Percentiles rank a stretch among this genome's conserved stretches.
Conservation (phyloP, 2,113 vertebrate species). For the Ammodytes marinus region DNA sequence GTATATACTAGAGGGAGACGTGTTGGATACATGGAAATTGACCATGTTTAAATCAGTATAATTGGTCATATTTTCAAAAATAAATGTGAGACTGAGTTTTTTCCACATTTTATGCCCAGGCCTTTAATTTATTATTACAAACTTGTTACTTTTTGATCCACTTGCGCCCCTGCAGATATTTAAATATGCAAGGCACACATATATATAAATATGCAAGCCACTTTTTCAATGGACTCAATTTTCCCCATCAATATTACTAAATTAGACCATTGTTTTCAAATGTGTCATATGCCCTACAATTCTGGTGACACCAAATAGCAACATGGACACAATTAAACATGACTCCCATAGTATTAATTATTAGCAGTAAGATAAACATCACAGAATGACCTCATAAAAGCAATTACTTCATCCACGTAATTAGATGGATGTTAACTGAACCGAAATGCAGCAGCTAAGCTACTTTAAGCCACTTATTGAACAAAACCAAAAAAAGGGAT, state of each 20-base stretch:
- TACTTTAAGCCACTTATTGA: not conserved
- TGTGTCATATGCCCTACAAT: not conserved
- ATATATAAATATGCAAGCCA: no score
- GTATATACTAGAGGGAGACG: not conserved
- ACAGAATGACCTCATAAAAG: not conserved
- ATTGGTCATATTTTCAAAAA: no score
- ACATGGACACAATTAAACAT: not conserved
- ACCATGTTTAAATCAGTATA: no score
- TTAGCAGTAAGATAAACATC: not conserved
- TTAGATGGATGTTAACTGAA: not conserved
- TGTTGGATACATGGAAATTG: not conserved
- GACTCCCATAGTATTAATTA: not conserved
- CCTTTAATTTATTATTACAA: not conserved
- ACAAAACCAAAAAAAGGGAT: not conserved
- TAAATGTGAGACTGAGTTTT: no score
- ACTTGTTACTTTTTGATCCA: not conserved
- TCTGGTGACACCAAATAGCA: not conserved
- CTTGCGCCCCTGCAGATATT: not conserved
- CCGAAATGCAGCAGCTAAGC: not conserved
- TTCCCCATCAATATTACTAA: not conserved
- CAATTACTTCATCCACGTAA: not conserved
- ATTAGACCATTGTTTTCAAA: not conserved
- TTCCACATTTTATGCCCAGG: not conserved
- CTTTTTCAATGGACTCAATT: no score
- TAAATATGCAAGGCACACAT: not conserved